Percentiles rank a stretch among this genome's conserved stretches.
phyloP scores from a whole-genome alignment of 2,113 vertebrate species.

The Mirounga angustirostris region DNA sequence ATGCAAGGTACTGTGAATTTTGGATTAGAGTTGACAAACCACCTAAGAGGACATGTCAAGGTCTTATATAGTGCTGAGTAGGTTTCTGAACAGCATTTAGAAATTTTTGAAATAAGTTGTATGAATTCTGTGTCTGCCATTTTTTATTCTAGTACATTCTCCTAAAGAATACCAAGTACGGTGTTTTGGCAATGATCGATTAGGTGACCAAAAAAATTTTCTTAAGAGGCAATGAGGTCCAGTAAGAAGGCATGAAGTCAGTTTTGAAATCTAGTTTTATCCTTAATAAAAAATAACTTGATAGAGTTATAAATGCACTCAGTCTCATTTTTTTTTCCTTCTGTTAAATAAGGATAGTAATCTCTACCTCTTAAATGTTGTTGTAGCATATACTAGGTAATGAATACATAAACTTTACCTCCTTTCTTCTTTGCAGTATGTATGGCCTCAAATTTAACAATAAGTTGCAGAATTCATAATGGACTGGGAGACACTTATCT shows the following conservation, averaged over 20 bases:
- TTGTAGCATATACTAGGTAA: background rate
- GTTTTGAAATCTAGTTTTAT: constrained; percentile 12
- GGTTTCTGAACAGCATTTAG: background rate
- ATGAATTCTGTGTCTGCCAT: background rate
- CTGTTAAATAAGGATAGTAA: background rate
- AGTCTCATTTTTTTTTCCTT: background rate
- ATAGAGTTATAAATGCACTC: background rate
- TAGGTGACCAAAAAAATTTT: background rate
- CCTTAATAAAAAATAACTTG: constrained; percentile 40
- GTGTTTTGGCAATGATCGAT: background rate
- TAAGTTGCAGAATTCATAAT: constrained; percentile 7
- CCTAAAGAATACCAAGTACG: background rate
- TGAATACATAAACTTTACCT: background rate
- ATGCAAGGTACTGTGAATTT: background rate
- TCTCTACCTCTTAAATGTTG: background rate
- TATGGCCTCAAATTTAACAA: background rate
- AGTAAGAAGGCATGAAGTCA: background rate
- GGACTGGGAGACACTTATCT: background rate
- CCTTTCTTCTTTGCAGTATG: background rate
- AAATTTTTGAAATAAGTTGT: background rate
- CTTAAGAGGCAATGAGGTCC: background rate
- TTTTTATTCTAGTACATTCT: background rate
- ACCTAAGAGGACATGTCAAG: background rate
- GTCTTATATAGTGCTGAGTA: background rate
- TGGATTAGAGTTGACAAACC: background rate